phyloP scores from a whole-genome alignment of 1,140 invertebrate genomes.

The Meloidogyne chitwoodi region DNA sequence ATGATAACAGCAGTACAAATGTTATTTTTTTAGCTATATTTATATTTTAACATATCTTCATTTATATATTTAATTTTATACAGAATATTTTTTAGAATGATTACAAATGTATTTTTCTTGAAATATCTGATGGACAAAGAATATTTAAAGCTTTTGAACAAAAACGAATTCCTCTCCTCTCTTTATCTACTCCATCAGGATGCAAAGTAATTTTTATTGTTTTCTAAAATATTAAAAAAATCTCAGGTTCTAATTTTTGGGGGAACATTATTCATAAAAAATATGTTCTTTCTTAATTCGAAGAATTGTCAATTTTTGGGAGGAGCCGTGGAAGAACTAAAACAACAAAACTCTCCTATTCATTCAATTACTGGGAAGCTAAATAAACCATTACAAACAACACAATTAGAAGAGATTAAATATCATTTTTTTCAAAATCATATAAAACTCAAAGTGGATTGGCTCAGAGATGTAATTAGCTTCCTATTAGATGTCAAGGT shows the following conservation, averaged over 20 bases:
- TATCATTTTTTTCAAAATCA: neutral
- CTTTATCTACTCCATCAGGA: neutral
- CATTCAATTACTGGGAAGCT: neutral
- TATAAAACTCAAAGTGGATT: neutral
- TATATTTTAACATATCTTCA: too few species aligned
- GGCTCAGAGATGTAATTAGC: neutral
- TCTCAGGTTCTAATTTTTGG: slow-evolving; percentile 9
- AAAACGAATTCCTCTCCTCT: neutral
- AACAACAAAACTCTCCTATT: neutral
- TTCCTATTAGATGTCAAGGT: neutral
- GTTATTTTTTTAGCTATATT: too few species aligned
- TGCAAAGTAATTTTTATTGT: slow-evolving; percentile 1
- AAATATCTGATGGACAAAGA: neutral
- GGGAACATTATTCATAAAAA: neutral
- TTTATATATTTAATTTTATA: too few species aligned
- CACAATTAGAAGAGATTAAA: neutral
- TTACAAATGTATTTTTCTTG: neutral
- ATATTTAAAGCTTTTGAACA: slow-evolving; percentile 11
- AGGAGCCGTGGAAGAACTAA: neutral
- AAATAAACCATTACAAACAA: neutral
- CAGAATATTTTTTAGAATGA: neutral
- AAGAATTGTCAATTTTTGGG: slow-evolving; percentile 7
- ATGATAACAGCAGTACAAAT: neutral
- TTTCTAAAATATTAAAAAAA: neutral
- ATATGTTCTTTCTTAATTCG: neutral